Base-by-base conservation (phyloP, 2,888 invertebrate species). In the Andrena chrysosceles region DNA sequence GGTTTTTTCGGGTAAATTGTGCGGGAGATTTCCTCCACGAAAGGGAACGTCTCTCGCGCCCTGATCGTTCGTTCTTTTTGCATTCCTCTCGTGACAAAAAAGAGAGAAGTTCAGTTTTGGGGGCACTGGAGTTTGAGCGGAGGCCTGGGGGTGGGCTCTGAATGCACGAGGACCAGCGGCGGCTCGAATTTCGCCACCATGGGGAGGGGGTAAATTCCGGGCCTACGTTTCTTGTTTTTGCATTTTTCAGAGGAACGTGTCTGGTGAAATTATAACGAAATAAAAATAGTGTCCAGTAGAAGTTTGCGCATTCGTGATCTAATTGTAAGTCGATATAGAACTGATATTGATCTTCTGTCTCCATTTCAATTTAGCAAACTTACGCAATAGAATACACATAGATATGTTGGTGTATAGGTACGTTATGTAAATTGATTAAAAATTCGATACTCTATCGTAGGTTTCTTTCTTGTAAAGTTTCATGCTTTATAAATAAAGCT, bases 11-110 rank as follows among this genome's bases (percentile, higher is more conserved):
- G 42, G 56, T 20, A 75, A 70, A 76, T 75, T 80, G 64, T 64
- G 74, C 77, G 73, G 69, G 80, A 73, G 72, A 79, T 69, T 81
- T 72, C 63, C 67, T 72, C 62, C 49, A 77, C 56, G 56, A 33
- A 64, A 75, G 68, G 59, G 77, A 31, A 79, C 77, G 77, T 66
- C 49, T 81, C 84, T 83, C 81, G 83, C 77, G 77, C 63, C 71
- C 73, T 67, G 56, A 70, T 78, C 33, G 66, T 77, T 63, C 75
- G 67, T 67, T 85, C 77, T 77, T 85, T 81, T 88, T 83, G 81
- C 83, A 83, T 86, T 85, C 82, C 77, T 74, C 73, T 26, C 26
- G 42, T 31, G n/a, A 7, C 67, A 60, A 78, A 69, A 68, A 68
- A 16, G 6, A 59, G 10, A 52, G 29, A 56, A 73, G 23, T 33